phyloP scores from a whole-genome alignment of 1,140 invertebrate species.

The Galleria mellonella region DNA sequence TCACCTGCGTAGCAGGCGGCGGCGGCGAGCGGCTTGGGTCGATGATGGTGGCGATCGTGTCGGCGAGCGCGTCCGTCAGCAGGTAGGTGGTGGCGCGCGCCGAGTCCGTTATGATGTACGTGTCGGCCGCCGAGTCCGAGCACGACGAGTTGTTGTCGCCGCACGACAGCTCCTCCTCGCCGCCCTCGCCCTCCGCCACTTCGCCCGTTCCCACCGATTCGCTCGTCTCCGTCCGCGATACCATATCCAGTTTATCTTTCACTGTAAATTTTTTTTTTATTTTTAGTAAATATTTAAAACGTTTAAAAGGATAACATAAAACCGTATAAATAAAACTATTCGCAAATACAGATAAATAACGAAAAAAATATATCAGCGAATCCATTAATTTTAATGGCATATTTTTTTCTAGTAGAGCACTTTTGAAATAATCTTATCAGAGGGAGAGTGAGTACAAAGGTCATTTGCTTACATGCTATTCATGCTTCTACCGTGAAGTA shows the following conservation, averaged over 20 bases:
- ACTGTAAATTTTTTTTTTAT: constrained; percentile 19
- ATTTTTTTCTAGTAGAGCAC: too few relatives aligned
- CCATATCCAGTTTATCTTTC: constrained; percentile 41
- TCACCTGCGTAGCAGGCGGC: background rate
- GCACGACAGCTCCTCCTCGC: constrained; percentile 14
- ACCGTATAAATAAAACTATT: too few relatives aligned
- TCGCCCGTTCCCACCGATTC: constrained; percentile 24
- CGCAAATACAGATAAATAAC: too few relatives aligned
- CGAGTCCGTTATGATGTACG: constrained; percentile 60
- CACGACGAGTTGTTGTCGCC: constrained; percentile 15
- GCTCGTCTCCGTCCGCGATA: constrained; percentile 17
- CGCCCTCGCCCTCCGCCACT: constrained; percentile 17
- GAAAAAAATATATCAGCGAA: too few relatives aligned
- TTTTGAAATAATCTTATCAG: too few relatives aligned
- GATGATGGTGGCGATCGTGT: constrained; percentile 44
- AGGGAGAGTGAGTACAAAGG: too few relatives aligned
- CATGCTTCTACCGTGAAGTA: too few relatives aligned
- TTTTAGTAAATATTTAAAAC: too few relatives aligned
- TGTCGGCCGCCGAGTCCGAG: constrained; percentile 23
- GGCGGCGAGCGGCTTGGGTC: constrained; percentile 28
- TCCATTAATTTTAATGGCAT: too few relatives aligned
- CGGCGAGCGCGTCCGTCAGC: constrained; percentile 47
- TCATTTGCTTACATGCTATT: too few relatives aligned
- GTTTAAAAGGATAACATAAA: too few relatives aligned
- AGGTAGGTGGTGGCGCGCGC: constrained; percentile 47